Base-by-base conservation (phyloP, 1,140 invertebrate genomes). In the Eufriesea mexicana region DNA sequence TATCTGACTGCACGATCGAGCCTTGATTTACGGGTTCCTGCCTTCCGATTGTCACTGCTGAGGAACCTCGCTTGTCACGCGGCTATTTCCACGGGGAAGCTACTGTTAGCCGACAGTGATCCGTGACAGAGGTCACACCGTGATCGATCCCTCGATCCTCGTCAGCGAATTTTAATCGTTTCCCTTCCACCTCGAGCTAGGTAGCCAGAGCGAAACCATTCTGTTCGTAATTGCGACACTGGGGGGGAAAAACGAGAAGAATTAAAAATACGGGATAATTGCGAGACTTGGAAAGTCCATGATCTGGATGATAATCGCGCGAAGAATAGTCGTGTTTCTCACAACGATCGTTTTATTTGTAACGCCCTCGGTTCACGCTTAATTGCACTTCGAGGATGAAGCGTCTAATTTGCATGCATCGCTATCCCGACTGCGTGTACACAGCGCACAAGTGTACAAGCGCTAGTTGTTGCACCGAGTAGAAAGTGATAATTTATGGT, bases 401-500 rank as follows among this genome's bases (percentile, higher is more conserved):
- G 47, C 62, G 20, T 75, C 51, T 57, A 45, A 81, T 75, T 66
- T 42, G 79, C 71, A 67, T 75, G 25, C 35, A 18, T 28, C 47
- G 47, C 7, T 51, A 45, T 20, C 7, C 25, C 18, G 20, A 45
- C 18, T 61, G 45, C 35, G 51, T 47, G 51, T 14, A 75, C 14
- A 28, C 23, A 7, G 51, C 72, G 25, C 18, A 35, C 47, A 61
- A 61, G 45, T 28, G 20, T n/a, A n/a, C n/a, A 2, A 16, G 67
- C 20, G 55, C 18, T 64, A 64, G 70, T 64, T 35, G 61, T 47
- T 66, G 59, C 45, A 14, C 66, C 66, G 49, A 81, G 49, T 81
- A 75, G 79, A 81, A 81, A 81, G 71, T 66, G 79, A 81, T 75
- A 67, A 81, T 75, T 81, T 75, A 67, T 66, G 79, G 42, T 66